phyloP scores from a whole-genome alignment of 2,888 invertebrate species.

The Netelia inedita region DNA sequence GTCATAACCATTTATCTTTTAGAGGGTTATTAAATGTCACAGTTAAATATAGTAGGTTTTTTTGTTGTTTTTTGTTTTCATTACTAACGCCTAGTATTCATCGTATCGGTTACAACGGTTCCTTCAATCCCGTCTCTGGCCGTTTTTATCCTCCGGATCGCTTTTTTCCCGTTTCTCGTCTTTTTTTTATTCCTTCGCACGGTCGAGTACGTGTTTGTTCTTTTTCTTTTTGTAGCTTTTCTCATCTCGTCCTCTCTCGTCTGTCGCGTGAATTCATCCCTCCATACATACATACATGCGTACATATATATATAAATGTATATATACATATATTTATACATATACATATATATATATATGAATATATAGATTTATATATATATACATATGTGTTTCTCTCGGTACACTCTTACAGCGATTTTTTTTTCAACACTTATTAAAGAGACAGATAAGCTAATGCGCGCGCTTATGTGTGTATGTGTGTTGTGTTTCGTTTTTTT shows the following conservation, averaged over 20 bases:
- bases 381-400: constrained; percentile 19
- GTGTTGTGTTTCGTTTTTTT: constrained; percentile 46
- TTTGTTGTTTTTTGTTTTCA: no score
- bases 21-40: constrained; percentile 81
- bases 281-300: no score
- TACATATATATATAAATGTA: no score
- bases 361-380: no score
- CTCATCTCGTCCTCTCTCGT: constrained; percentile 29
- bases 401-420: constrained; percentile 46
- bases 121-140: constrained; percentile 38
- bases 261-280: constrained; percentile 24
- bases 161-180: constrained; percentile 26
- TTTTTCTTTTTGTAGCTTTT: constrained; percentile 35
- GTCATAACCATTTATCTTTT: constrained; percentile 65
- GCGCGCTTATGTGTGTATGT: constrained; percentile 63
- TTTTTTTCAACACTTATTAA: constrained; percentile 77
- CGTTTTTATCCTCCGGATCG: neutral
- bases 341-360: neutral
- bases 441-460: constrained; percentile 80
- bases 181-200: constrained; percentile 28
- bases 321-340: no score
- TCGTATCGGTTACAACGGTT: constrained; percentile 65
- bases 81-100: constrained; percentile 65
- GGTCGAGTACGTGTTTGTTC: constrained; percentile 15
- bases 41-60: constrained; percentile 79